A percentile compares a stretch with the other conserved stretches of the same genome.
phyloP scores from a whole-genome alignment of 2,888 invertebrate species.

The Latrodectus elegans region DNA sequence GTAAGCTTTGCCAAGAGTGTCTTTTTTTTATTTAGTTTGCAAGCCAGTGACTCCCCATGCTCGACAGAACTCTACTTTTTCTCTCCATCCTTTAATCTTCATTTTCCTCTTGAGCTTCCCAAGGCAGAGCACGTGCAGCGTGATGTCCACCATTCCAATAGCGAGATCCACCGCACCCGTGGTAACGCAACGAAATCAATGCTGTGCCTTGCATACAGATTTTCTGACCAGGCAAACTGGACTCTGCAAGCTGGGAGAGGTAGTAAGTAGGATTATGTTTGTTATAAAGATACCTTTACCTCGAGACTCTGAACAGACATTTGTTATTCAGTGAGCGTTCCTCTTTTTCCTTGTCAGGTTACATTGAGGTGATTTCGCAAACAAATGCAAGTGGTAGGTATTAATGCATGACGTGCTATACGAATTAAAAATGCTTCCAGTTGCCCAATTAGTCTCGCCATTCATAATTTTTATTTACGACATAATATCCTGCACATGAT shows the following conservation, averaged over 20 bases:
- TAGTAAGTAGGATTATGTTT: conserved; percentile 80
- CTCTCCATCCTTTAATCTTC: too few relatives aligned
- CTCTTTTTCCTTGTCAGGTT: too few relatives aligned
- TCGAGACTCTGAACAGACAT: not conserved
- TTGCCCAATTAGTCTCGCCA: too few relatives aligned
- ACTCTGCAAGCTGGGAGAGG: conserved; percentile 84
- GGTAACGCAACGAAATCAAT: conserved; percentile 31
- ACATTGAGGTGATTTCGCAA: too few relatives aligned
- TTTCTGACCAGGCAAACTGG: conserved; percentile 85
- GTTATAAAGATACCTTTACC: not conserved
- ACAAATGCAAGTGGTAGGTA: too few relatives aligned
- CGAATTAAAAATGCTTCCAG: too few relatives aligned
- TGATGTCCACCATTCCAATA: conserved; percentile 36
- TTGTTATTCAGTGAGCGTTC: not conserved
- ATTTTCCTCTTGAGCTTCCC: not conserved
- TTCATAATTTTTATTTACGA: too few relatives aligned
- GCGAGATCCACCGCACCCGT: not conserved
- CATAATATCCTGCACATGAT: too few relatives aligned
- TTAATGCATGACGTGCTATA: too few relatives aligned
- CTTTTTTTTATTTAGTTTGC: conserved; percentile 11
- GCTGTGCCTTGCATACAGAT: conserved; percentile 86
- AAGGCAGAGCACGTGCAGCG: not conserved
- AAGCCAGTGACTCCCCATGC: too few relatives aligned
- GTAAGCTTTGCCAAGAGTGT: conserved; percentile 17
- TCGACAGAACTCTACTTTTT: too few relatives aligned